These are phyloP conservation scores for Bactericera cockerelli DNA, from an alignment of 1,140 invertebrate genomes.

Conservation along the genomic window DNA sequence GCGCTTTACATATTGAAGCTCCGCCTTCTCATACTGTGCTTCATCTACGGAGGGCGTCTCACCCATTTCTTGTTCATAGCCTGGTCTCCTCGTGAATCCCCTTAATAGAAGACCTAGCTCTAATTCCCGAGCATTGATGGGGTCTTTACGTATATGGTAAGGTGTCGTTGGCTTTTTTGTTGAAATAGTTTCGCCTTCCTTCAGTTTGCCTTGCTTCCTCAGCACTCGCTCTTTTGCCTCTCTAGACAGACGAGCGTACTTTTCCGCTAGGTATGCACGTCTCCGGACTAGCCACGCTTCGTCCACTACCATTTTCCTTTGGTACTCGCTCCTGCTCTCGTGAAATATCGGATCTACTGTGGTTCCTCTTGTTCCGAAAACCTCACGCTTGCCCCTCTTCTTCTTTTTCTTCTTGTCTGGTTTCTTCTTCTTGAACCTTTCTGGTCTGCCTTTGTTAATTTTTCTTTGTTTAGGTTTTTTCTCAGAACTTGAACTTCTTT, in stretches of 20 bases:
- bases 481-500: neutral
- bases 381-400: neutral
- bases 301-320: neutral
- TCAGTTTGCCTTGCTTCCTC: constrained; percentile 1
- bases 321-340: constrained; percentile 1
- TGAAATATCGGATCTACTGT: neutral
- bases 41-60: neutral
- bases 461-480: neutral
- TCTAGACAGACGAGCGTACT: neutral
- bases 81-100: neutral
- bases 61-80: neutral
- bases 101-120: neutral
- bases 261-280: neutral
- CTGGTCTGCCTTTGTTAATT: neutral
- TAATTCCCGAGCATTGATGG: neutral
- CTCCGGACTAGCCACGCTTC: neutral
- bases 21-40: neutral
- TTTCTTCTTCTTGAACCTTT: too few species aligned
- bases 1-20: too few species aligned
- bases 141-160: too few species aligned
- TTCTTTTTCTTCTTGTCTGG: neutral
- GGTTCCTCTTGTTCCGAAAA: neutral
- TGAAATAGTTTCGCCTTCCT: neutral
- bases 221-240: neutral
- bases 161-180: neutral